Base-by-base conservation (phyloP, 2,888 invertebrate species). In the Colletes collaris region DNA sequence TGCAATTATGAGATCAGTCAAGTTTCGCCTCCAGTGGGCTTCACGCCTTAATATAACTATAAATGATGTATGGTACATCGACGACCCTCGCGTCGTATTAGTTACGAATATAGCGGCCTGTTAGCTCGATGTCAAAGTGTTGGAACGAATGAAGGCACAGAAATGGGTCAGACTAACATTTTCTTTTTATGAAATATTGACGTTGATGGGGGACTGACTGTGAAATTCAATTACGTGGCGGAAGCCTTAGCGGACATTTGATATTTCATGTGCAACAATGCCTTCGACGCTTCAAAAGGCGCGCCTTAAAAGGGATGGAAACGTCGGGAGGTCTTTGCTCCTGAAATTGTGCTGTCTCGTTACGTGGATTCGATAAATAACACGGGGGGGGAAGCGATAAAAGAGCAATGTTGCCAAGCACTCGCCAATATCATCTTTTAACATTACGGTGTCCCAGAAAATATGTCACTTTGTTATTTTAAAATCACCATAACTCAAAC, bases 151-250 rank as follows among this genome's bases (percentile, higher is more conserved):
- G 67, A 67, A 81, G 40, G 50, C 40, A 16, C 35, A 63, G 70
- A 81, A 81, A 81, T 74, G 62, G 81, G 75, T 81, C 66, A 55
- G 40, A 81, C 75, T 60, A 80, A 67, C 69, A 75, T 81, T 80
- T 68, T 75, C 63, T 59, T 71, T 74, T 75, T 74, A 75, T 81
- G 81, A 81, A 80, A 81, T 67, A 68, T 75, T 64, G 81, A 68
- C 69, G 71, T 80, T 71, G 72, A 71, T 70, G 59, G 53, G 70
- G 2, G 66, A 63, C 55, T 58, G 56, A 56, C 64, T 74, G 58
- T 55, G 67, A 70, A 75, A 81, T 76, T 81, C 68, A 81, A 76
- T 81, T 81, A 75, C 52, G 52, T 44, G 8, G 44, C 56, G 65
- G 74, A 80, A 73, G 63, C 62, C 68, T 62, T 80, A 68, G 52